Conservation (phyloP, 2,888 invertebrate species). For the Blomia tropicalis region DNA sequence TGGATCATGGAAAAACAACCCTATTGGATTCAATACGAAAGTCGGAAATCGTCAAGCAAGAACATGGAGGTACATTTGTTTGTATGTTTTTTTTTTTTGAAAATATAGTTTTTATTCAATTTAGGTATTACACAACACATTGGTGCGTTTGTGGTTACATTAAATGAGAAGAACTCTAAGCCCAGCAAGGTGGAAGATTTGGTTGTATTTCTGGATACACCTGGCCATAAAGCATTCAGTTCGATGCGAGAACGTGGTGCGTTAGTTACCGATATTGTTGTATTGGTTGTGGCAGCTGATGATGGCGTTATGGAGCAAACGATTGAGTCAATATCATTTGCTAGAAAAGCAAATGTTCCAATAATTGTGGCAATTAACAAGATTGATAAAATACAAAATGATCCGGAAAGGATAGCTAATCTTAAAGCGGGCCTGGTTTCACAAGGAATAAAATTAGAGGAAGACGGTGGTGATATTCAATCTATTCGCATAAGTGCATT, state of each 20-base stretch:
- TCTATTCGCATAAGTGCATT: slow-evolving; percentile 79
- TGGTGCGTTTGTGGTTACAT: slow-evolving; percentile 57
- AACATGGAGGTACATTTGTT: slow-evolving; percentile 63
- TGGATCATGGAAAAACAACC: slow-evolving; percentile 98
- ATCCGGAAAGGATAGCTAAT: slow-evolving; percentile 19
- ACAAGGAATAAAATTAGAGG: slow-evolving; percentile 66
- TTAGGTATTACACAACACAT: slow-evolving; percentile 81
- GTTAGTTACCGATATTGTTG: slow-evolving; percentile 77
- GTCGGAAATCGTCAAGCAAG: slow-evolving; percentile 67
- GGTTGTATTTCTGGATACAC: slow-evolving; percentile 93
- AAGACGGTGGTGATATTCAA: slow-evolving; percentile 77
- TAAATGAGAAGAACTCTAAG: slow-evolving; percentile 4
- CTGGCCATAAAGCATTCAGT: slow-evolving; percentile 92
- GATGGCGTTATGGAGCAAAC: slow-evolving; percentile 99
- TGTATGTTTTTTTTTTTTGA: background rate
- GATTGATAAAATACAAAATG: slow-evolving; percentile 54
- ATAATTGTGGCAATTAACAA: slow-evolving; percentile 95
- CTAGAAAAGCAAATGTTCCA: slow-evolving; percentile 66
- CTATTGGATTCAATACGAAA: slow-evolving; percentile 71
- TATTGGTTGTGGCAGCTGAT: slow-evolving; percentile 92
- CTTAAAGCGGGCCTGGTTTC: slow-evolving; percentile 52
- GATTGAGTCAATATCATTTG: slow-evolving; percentile 70
- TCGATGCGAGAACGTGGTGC: slow-evolving; percentile 92
- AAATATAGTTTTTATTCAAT: background rate
- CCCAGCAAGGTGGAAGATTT: slow-evolving; percentile 9